A percentile compares a stretch with the other conserved stretches of the same genome.
Conservation (phyloP, 2,797 vertebrate genomes). For the Pantherophis alleghaniensis region DNA sequence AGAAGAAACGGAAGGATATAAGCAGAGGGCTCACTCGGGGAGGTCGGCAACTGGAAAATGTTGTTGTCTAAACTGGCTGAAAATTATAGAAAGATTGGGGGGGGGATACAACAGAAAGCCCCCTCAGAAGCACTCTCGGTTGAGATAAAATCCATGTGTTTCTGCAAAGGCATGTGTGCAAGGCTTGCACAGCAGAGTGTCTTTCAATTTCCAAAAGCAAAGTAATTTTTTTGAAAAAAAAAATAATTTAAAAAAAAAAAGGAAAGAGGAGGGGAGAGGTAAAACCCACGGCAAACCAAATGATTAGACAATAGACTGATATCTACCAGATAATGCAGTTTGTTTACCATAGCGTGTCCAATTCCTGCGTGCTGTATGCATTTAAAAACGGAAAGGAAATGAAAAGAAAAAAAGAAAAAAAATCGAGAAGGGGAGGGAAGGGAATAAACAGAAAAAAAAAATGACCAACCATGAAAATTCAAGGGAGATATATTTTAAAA, state of each 20-base stretch:
- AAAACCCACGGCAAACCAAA: constrained; percentile 95
- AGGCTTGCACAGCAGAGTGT: neutral
- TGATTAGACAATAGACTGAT: constrained; percentile 96
- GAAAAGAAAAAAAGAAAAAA: constrained; percentile 51
- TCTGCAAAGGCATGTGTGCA: neutral
- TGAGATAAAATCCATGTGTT: neutral
- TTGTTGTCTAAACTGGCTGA: neutral
- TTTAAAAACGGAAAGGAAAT: constrained; percentile 34
- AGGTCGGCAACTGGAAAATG: neutral
- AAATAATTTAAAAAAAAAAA: constrained; percentile 72
- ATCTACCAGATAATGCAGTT: constrained; percentile 99
- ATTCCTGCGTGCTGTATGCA: constrained; percentile 90
- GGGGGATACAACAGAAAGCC: neutral
- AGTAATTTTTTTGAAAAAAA: neutral
- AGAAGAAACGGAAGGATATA: neutral
- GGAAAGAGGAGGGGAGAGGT: constrained; percentile 62
- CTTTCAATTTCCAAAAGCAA: constrained; percentile 51
- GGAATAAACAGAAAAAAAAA: constrained; percentile 75
- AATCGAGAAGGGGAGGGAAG: constrained; percentile 60
- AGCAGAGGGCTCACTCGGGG: neutral
- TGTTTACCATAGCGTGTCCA: constrained; percentile 99
- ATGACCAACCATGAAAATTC: constrained; percentile 84
- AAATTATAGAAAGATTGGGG: neutral
- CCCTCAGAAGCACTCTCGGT: neutral
- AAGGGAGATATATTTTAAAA: constrained; percentile 61